phyloP scores from a whole-genome alignment of 2,888 invertebrate genomes.

The Agrotis puta region DNA sequence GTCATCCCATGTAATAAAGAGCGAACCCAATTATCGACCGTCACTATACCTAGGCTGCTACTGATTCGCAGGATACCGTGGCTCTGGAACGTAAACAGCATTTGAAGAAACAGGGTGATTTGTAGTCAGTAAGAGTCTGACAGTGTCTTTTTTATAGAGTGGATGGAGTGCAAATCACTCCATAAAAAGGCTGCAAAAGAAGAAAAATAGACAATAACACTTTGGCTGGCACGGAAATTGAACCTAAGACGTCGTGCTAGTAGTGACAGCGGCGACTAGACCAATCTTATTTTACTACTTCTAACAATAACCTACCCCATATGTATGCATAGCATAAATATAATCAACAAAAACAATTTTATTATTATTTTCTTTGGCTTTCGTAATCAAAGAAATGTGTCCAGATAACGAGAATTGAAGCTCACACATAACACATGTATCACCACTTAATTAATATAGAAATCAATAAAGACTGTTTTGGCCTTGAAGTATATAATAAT shows the following conservation, averaged over 20 bases:
- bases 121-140: no score
- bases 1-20: no score
- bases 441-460: conserved; percentile 31
- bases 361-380: conserved; percentile 6
- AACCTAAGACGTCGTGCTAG: background rate
- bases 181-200: no score
- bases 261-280: background rate
- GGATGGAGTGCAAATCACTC: no score
- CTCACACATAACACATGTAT: conserved; percentile 8
- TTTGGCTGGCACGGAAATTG: background rate
- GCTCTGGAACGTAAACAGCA: no score
- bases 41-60: no score
- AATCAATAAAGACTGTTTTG: conserved; percentile 30
- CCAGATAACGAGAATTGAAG: background rate
- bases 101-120: no score
- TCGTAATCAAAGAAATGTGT: conserved; percentile 36
- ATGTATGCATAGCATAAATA: background rate
- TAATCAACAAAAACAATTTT: conserved; percentile 24
- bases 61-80: no score
- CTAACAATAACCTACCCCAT: background rate
- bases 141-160: no score
- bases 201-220: no score
- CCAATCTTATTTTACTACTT: background rate
- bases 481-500: background rate
- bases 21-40: no score